Evolutionary conservation across 2,797 vertebrate species (phyloP), one percentile per base, ranked within the genome.

Genomic region (Coranthus polyacanthus): DNA sequence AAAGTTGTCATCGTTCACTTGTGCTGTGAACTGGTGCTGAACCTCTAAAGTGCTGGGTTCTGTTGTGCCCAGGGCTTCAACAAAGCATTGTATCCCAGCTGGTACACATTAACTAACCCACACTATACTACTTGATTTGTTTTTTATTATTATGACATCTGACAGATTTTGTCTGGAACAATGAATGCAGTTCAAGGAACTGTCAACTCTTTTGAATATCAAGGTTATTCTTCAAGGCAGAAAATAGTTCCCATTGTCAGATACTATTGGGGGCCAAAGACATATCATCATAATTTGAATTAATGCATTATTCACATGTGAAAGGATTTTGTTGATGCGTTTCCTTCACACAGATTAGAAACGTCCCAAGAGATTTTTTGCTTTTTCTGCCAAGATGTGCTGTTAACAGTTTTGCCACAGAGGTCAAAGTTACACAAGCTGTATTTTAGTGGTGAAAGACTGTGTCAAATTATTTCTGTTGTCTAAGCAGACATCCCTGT

Each of bases 121-220:
- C 55, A 73, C 58, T 45, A 22, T 42, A 62, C 26, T 22, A 71
- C 64, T 76, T 78, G 61, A 73, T 66, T 80, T 72, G 64, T 51
- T 81, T 79, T 77, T 81, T 47, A 78, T 44, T 22, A 67, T 83
- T 67, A 84, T 83, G 56, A 38, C 41, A 73, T 70, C 51, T 78
- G 86, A 82, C 82, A 82, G 74, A 78, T 68, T 81, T 75, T 24
- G 57, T 83, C 71, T 85, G 83, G 64, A 81, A 83, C 80, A 83
- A 68, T 75, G 62, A 64, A 51, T 51, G 43, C 55, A 72, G 60
- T 75, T 81, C 34, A 70, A 80, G 68, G 65, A 82, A 64, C 71
- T 83, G 79, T 82, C 71, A 0, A 57, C 63, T 75, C 50, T 34
- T 45, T 55, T 77, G 12, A 87, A 71, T 49, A 71, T 87, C 77